phyloP scores from a whole-genome alignment of 2,888 invertebrate species.

The Tenthredo livida region DNA sequence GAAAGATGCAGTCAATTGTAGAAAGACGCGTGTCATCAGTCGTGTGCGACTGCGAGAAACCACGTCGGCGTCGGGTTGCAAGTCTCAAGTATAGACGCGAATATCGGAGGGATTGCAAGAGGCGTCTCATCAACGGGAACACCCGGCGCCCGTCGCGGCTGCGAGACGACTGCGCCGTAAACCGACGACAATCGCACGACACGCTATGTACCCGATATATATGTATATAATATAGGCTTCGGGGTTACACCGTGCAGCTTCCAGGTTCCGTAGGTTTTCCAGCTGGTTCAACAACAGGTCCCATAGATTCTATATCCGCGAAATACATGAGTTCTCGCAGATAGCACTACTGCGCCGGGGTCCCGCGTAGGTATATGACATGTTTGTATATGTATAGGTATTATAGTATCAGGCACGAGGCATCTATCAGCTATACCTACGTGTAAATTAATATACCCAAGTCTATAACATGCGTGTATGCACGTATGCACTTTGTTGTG shows the following conservation, averaged over 20 bases:
- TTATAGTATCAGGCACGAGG: not conserved
- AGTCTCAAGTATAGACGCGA: not conserved
- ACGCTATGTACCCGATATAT: slow-evolving; percentile 18
- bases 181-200: slow-evolving; percentile 25
- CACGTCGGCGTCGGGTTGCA: not conserved
- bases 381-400: not conserved
- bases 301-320: not conserved
- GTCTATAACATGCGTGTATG: too few relatives aligned
- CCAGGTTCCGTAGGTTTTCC: slow-evolving; percentile 7
- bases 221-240: slow-evolving; percentile 1
- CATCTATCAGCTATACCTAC: not conserved
- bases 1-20: not conserved
- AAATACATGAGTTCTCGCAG: not conserved
- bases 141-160: slow-evolving; percentile 52
- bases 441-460: not conserved
- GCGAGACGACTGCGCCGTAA: slow-evolving; percentile 51
- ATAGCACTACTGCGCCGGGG: not conserved
- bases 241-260: slow-evolving; percentile 4
- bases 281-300: not conserved
- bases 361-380: not conserved
- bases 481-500: too few relatives aligned
- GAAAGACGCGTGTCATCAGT: not conserved
- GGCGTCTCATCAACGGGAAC: slow-evolving; percentile 13
- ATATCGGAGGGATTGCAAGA: slow-evolving; percentile 1
- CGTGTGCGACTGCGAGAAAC: not conserved